These are phyloP conservation scores for Pelochelys cantorii DNA, from an alignment of 2,797 vertebrate species.

Conservation along the genomic window DNA sequence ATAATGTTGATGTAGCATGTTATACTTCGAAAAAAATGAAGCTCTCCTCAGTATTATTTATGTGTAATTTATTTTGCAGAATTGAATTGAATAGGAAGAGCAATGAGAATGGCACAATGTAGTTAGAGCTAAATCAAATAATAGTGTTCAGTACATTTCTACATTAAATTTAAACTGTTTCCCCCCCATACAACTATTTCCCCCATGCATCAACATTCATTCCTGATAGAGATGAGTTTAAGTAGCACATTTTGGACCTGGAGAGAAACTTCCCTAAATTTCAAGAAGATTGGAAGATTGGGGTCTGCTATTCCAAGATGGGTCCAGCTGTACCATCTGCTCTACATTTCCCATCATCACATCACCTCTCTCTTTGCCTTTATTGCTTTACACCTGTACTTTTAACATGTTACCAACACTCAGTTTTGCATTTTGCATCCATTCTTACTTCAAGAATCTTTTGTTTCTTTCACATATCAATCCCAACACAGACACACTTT, in stretches of 20 bases:
- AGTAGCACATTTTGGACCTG: not conserved
- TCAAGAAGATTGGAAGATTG: not conserved
- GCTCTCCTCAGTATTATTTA: conserved; percentile 20
- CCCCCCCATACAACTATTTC: not conserved
- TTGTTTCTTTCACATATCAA: not conserved
- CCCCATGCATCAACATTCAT: not conserved
- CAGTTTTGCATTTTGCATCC: not conserved
- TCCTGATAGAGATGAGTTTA: not conserved
- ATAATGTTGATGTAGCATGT: not conserved
- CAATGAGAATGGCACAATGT: conserved; percentile 27
- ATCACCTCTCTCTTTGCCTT: not conserved
- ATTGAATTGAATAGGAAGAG: conserved; percentile 12
- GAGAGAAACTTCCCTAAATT: not conserved
- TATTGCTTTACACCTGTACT: not conserved
- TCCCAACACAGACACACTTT: not conserved
- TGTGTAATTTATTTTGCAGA: conserved; percentile 28
- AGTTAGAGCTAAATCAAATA: conserved; percentile 1
- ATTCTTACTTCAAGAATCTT: not conserved
- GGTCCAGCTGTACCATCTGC: not conserved
- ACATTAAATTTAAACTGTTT: conserved; percentile 31
- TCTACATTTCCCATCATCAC: not conserved
- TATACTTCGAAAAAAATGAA: not conserved
- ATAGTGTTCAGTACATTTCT: not conserved
- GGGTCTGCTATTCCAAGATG: not conserved
- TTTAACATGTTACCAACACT: not conserved